Conservation (phyloP, 2,113 vertebrate genomes). For the Crotalus tigris region DNA sequence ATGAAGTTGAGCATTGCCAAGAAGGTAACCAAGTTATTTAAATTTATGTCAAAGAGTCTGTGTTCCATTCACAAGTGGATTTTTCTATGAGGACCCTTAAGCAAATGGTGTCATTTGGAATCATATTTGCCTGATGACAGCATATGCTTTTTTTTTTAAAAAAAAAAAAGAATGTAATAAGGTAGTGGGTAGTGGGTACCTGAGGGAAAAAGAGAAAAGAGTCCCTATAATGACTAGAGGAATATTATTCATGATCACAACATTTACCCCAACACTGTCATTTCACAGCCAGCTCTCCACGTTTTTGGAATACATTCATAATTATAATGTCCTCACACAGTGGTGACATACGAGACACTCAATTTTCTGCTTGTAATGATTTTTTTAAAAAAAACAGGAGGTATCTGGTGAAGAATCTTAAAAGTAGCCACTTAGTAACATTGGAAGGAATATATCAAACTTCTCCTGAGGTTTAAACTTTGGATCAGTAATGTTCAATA, state of each 20-base stretch:
- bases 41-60: background rate
- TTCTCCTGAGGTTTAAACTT: too few species aligned
- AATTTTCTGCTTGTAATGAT: too few species aligned
- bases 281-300: too few species aligned
- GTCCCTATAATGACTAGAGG: background rate
- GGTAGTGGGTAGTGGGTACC: background rate
- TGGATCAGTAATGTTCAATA: too few species aligned
- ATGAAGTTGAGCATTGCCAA: background rate
- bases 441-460: too few species aligned
- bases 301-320: too few species aligned
- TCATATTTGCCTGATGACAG: background rate
- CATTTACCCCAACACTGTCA: background rate
- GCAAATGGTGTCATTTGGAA: background rate
- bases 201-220: background rate
- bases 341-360: too few species aligned
- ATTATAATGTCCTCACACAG: too few species aligned
- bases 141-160: background rate
- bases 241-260: constrained; percentile 18
- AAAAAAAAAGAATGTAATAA: background rate
- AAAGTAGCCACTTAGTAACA: too few species aligned
- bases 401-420: too few species aligned
- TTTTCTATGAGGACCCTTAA: background rate
- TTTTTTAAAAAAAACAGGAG: too few species aligned
- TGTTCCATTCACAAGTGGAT: background rate
- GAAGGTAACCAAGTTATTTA: background rate